phyloP scores from a whole-genome alignment of 2,888 invertebrate genomes.

The Melanchra persicariae region DNA sequence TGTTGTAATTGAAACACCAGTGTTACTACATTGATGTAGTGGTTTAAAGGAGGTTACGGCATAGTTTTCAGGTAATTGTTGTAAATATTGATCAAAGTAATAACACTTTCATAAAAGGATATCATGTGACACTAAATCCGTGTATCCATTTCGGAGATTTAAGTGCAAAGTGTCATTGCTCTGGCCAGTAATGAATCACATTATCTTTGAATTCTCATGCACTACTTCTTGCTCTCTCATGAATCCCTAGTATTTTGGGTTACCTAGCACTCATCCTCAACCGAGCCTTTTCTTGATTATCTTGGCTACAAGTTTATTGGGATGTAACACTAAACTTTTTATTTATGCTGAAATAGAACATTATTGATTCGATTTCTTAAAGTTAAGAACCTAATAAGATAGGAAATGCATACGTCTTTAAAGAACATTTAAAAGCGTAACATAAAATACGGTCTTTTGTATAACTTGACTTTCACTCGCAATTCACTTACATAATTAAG shows the following conservation, averaged over 20 bases:
- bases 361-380: no score
- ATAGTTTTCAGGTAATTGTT: neutral
- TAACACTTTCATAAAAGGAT: no score
- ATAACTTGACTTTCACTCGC: conserved; percentile 44
- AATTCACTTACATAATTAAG: conserved; percentile 36
- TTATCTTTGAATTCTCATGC: neutral
- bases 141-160: no score
- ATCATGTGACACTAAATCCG: no score
- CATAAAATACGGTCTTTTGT: conserved; percentile 9
- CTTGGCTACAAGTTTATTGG: neutral
- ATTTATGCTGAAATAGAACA: neutral
- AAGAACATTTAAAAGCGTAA: conserved; percentile 2
- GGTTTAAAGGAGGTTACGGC: neutral
- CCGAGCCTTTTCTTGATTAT: neutral
- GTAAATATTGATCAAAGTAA: no score
- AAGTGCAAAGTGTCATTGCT: neutral
- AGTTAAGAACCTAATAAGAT: neutral
- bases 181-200: neutral
- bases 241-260: neutral
- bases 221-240: neutral
- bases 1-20: conserved; percentile 31
- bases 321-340: neutral
- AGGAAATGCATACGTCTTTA: neutral
- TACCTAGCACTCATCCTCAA: no score
- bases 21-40: neutral